Base-by-base conservation (phyloP, 2,797 vertebrate species). In the Channa striata region DNA sequence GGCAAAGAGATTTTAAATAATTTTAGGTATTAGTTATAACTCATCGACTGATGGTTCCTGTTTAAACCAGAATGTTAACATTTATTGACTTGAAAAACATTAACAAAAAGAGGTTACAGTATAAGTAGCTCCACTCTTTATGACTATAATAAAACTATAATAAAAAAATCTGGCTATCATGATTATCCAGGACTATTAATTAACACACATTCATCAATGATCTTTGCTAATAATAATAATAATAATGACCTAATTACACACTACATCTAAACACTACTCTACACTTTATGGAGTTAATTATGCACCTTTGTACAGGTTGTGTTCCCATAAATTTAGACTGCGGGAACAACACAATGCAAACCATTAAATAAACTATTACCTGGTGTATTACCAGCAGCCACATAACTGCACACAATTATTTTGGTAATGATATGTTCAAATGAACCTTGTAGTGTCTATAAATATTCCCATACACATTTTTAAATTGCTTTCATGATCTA, bases 251-350 rank as follows among this genome's bases (percentile, higher is more conserved):
- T 61, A 46, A 17, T 67, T 58, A 23, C 10, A 23, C 21, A 6
- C 60, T 51, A 34, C 47, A 56, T 6, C 25, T 6, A 30, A 6
- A 30, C 1, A 4, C 4, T 30, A 30, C 6, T 30, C 25, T 30
- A 60, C 30, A 59, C 16, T 39, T 34, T 11, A 36, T 36, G 19
- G n/a, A 49, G 14, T 60, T 70, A 57, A 65, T 72, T 64, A 54
- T 59, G 49, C 58, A 51, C 43, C 51, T 54, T 67, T 60, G 44
- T 11, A 20, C 63, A 64, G 67, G 34, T 64, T 49, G 33, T 53
- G 34, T 61, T 73, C 44, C 12, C 64, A 52, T 16, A 30, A 52
- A 33, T 20, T 20, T 13, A 1, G 11, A 25, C 2, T 67, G 20
- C 5, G 50, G 42, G n/a, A 59, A 65, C 66, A 36, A 30, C 49